Evolutionary conservation across 2,113 vertebrate species (phyloP), one percentile per base, ranked within the genome.

Genomic region (Chaenogobius annularis): DNA sequence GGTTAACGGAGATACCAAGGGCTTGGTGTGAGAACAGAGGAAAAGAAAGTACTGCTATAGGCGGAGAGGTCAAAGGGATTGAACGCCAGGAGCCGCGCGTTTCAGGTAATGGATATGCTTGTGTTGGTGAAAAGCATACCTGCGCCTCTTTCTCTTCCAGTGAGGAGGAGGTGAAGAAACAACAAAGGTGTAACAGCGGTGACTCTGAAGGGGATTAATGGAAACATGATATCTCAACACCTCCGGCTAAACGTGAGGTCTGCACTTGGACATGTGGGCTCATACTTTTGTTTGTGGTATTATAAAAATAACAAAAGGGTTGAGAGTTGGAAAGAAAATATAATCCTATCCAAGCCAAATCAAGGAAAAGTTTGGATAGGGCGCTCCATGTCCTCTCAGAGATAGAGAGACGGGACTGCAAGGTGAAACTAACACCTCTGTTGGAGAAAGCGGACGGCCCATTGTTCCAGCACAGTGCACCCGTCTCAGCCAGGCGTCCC

Each of bases 61-160:
- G 75, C 66, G 66, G 73, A 79, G 76, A 79, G 87, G 89, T 92
- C 90, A 93, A 86, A 91, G 83, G 89, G 91, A 93, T 93, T 92
- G 90, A 91, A 85, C 90, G 88, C 87, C 83, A 87, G 85, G 72
- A 84, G 87, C 86, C 81, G 75, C 86, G 83, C 61, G 84, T 89
- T 86, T 87, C 90, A 90, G 84, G 92, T 93, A 92, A 94, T 91
- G 88, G 92, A 94, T 93, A 93, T 71, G 82, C 88, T 90, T 92
- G 86, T 88, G 79, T 84, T 83, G 80, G 84, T 89, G 82, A 84
- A 88, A 91, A 89, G 79, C 78, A 87, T 90, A 86, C 81, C 86
- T 77, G 79, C 78, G 86, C 83, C 88, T 87, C 82, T 89, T 91
- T 90, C 89, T 86, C 83, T 80, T 88, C 70, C 66, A 75, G 79